Base-by-base conservation (phyloP, 2,113 vertebrate genomes). In the Cephalopholis sonnerati region DNA sequence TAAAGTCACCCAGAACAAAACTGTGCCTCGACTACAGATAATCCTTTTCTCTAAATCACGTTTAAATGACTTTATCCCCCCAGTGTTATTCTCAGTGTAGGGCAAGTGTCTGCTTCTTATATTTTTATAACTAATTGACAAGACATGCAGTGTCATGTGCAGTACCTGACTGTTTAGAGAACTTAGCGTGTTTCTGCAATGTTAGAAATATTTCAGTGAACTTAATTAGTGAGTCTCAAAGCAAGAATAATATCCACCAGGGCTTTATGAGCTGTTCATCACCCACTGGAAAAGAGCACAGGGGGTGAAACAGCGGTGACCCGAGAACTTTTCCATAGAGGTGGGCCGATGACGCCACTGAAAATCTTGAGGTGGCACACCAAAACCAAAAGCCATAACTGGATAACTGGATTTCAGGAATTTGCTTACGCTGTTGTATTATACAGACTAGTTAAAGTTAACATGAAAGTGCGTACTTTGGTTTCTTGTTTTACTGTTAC, bases 101-200 rank as follows among this genome's bases (percentile, higher is more conserved):
- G 24, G 15, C 22, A 63, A 12, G 68, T 15, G 58, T 76, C 50
- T 66, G 5, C 27, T 51, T 71, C 18, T 29, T 27, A 22, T 39
- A 13, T 50, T 7, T 29, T 73, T 15, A n/a, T 4, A 15, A 53
- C 24, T 27, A 46, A 59, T 65, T 8, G 41, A 48, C 8, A 36
- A 15, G 25, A 73, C 25, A 48, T 72, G 68, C 29, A 36, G 48
- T 50, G 55, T 46, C 54, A 46, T 27, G 41, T 65, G 27, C 12
- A 16, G 25, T 27, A 24, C 25, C 32, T 48, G 22, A 51, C 48
- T 58, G 50, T 69, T 29, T 25, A 36, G 27, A 54, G 58, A 53
- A 57, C 2, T 75, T 41, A 44, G n/a, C 7, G 17, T 65, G 73
- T 53, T 46, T 44, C 36, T 75, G 71, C 77, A 50, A 80, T 36